Percentiles rank a stretch among this genome's conserved stretches.
phyloP scores from a whole-genome alignment of 2,113 vertebrate species.

The Struthio camelus region DNA sequence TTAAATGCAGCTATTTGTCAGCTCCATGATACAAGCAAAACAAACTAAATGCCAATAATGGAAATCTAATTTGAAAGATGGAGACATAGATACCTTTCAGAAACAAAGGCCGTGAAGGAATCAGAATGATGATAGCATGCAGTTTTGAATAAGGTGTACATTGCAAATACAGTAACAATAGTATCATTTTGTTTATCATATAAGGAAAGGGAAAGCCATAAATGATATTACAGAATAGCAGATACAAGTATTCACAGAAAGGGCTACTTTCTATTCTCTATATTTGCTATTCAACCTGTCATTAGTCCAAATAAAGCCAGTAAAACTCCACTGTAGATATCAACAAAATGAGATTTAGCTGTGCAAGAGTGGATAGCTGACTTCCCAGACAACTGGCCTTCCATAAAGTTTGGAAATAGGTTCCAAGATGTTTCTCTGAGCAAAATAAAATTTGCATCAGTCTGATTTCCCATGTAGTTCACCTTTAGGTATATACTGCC shows the following conservation, averaged over 20 bases:
- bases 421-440: neutral
- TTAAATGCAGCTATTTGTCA: neutral
- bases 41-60: neutral
- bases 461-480: neutral
- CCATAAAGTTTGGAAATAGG: neutral
- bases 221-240: neutral
- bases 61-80: neutral
- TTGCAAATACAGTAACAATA: neutral
- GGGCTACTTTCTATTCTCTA: neutral
- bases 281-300: neutral
- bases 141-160: neutral
- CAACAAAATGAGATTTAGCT: neutral
- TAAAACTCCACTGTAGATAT: neutral
- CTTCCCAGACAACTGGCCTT: neutral
- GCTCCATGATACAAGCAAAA: neutral
- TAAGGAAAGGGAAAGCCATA: neutral
- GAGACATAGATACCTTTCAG: neutral
- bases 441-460: neutral
- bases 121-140: neutral
- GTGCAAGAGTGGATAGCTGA: neutral
- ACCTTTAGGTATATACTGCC: neutral
- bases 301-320: neutral
- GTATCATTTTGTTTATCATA: neutral
- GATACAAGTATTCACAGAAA: fast-evolving
- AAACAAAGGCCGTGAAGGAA: neutral